Evolutionary conservation across 2,888 invertebrate species (phyloP), one percentile per base, ranked within the genome.

Genomic region (Margaritifera margaritifera): DNA sequence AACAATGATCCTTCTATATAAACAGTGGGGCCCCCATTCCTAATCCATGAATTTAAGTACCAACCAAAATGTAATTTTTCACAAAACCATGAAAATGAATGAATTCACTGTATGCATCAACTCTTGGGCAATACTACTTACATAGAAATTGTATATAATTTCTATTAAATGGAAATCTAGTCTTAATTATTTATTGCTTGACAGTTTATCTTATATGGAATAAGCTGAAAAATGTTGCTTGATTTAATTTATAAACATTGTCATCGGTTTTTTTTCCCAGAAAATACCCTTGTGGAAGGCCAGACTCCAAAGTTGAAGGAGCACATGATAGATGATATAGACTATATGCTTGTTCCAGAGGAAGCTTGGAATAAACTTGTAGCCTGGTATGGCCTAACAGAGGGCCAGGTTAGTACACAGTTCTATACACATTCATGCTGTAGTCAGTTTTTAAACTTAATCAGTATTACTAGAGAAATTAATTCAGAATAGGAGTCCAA

Each of bases 311-410:
- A 70, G 18, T 81, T 92, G 58, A 89, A 89, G 72, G 90, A 90
- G 56, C 88, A 90, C 72, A 82, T 92, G 24, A 87, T 90, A 27
- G 91, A 91, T 80, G 90, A 90, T 57, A 71, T 90, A 11, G 91
- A 92, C 78, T 92, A 90, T 78, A 86, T 87, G 8, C 80, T 91
- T 22, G 73, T 92, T 5, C 91, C 91, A 15, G 88, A 88, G 63
- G 89, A 90, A 69, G 90, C 88, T 0, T 92, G 91, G 91, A 77
- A 89, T 20, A 85, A 89, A 52, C 78, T 92, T n/a, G 75, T 87
- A 0, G 72, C 85, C 6, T 90, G 89, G 89, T 89, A 89, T 78
- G 79, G 81, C 15, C 65, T 85, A 15, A 69, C 82, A 5, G 83
- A 87, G 53, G 89, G 85, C 25, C 88, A 89, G 87, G 89, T 89